A percentile compares a stretch with the other conserved stretches of the same genome.
These are phyloP conservation scores for Nephotettix cincticeps DNA, from an alignment of 1,140 invertebrate genomes.

Conservation along the genomic window DNA sequence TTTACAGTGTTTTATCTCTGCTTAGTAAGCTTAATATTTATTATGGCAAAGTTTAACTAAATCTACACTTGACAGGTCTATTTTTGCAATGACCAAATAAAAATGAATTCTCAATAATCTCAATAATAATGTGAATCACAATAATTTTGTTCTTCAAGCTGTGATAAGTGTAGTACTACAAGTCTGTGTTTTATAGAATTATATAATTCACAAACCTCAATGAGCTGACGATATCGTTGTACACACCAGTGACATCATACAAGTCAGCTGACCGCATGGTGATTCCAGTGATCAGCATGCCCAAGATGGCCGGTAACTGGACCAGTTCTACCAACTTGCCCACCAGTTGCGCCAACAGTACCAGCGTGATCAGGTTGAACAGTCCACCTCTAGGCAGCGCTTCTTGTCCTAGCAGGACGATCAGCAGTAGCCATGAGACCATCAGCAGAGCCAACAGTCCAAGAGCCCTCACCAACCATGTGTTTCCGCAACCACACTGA, in stretches of 20 bases:
- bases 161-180: too few species aligned
- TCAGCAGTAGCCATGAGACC: conserved; percentile 16
- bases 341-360: conserved; percentile 14
- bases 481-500: conserved; percentile 10
- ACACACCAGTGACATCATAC: conserved; percentile 12
- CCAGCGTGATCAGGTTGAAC: conserved; percentile 13
- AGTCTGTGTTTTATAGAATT: too few species aligned
- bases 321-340: conserved; percentile 18
- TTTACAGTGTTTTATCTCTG: too few species aligned
- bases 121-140: too few species aligned
- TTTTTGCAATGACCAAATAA: too few species aligned
- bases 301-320: conserved; percentile 24
- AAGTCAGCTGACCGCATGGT: neutral
- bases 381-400: conserved; percentile 3
- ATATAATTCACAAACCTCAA: too few species aligned
- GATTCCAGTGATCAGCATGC: conserved; percentile 30
- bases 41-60: too few species aligned
- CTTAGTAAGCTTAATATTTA: too few species aligned
- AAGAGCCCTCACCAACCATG: neutral
- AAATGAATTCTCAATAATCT: too few species aligned
- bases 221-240: conserved; percentile 2
- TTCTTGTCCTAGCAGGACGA: neutral
- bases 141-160: too few species aligned
- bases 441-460: neutral
- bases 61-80: too few species aligned